Evolutionary conservation across 2,113 vertebrate genomes (phyloP).

Genomic region (Syrmaticus mikado): DNA sequence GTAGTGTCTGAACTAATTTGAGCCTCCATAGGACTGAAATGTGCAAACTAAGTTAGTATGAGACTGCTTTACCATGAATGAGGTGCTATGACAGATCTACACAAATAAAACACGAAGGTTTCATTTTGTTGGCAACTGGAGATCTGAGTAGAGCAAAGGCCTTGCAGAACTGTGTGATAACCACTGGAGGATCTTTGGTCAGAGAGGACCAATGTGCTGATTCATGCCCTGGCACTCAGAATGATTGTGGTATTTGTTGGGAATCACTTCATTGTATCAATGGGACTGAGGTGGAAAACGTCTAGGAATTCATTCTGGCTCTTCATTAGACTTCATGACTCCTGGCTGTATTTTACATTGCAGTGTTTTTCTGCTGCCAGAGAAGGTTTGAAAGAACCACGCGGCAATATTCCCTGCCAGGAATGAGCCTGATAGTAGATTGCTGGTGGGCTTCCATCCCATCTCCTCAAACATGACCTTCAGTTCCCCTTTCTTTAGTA

Average conservation of each 20-base stretch:
- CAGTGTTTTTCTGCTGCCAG: slow-evolving; percentile 39
- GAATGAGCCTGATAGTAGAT: slow-evolving; percentile 24
- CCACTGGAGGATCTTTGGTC: background rate
- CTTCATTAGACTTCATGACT: slow-evolving; percentile 63
- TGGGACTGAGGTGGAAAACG: slow-evolving; percentile 44
- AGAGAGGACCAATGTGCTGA: slow-evolving; percentile 41
- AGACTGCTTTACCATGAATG: slow-evolving; percentile 37
- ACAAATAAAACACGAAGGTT: slow-evolving; percentile 25
- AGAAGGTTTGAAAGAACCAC: slow-evolving; percentile 33
- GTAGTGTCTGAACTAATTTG: background rate
- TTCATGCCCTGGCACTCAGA: slow-evolving; percentile 36
- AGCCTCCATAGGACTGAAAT: slow-evolving; percentile 15
- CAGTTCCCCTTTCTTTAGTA: slow-evolving; percentile 35
- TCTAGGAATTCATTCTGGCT: slow-evolving; percentile 58
- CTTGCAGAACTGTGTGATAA: slow-evolving; percentile 18
- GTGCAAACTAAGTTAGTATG: background rate
- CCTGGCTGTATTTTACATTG: slow-evolving; percentile 41
- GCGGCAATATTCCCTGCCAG: slow-evolving; percentile 24
- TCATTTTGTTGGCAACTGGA: slow-evolving; percentile 28
- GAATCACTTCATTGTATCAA: slow-evolving; percentile 64
- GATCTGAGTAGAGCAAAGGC: slow-evolving; percentile 45
- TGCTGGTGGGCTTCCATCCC: slow-evolving; percentile 39
- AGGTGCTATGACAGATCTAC: slow-evolving; percentile 52
- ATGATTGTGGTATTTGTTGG: slow-evolving; percentile 13
- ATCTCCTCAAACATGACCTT: slow-evolving; percentile 53